These are phyloP conservation scores for Cryptomyrus ogoouensis DNA, from an alignment of 2,113 vertebrate species.

Conservation along the genomic window DNA sequence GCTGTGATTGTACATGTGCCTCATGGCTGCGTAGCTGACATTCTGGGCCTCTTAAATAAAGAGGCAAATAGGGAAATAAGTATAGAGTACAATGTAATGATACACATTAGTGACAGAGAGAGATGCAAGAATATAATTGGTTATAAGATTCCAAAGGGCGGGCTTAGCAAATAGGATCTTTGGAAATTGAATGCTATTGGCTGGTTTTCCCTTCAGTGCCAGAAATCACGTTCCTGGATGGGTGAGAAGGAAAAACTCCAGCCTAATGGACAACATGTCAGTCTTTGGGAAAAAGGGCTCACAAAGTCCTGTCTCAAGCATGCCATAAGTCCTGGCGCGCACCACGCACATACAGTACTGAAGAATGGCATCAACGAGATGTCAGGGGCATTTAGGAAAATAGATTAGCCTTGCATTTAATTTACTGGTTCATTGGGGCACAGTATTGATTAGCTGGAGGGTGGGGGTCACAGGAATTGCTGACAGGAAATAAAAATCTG, in stretches of 20 bases:
- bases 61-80: neutral
- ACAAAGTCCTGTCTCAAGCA: neutral
- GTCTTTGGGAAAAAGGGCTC: neutral
- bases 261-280: neutral
- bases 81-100: neutral
- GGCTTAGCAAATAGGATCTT: neutral
- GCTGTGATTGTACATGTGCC: neutral
- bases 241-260: neutral
- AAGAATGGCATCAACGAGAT: slow-evolving; percentile 26
- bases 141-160: neutral
- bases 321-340: neutral
- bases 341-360: neutral
- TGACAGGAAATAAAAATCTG: slow-evolving; percentile 16
- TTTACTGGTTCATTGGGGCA: slow-evolving; percentile 36
- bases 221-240: neutral
- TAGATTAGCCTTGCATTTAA: slow-evolving; percentile 42
- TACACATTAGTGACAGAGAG: neutral
- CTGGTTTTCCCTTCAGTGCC: neutral
- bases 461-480: neutral
- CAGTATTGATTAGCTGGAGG: slow-evolving; percentile 45
- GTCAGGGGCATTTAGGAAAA: slow-evolving; percentile 41
- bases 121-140: neutral
- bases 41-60: neutral
- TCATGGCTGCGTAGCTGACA: neutral
- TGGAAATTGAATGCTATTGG: neutral